These are phyloP conservation scores for Myrmophylax atrothorax DNA, from an alignment of 2,113 vertebrate species.

Conservation along the genomic window DNA sequence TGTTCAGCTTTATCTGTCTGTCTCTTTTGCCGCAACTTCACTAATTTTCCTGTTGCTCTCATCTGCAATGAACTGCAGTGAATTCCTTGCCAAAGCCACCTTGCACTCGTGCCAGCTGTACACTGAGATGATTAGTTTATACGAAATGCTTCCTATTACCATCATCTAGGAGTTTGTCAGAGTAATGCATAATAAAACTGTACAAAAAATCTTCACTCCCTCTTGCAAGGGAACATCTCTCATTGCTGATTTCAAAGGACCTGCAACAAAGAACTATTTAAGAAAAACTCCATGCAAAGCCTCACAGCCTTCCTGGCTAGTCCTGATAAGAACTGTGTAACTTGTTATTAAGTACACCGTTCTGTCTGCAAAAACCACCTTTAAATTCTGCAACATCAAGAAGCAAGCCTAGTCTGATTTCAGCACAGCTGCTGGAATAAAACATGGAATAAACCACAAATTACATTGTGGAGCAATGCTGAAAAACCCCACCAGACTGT, in stretches of 20 bases:
- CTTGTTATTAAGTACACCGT: not conserved
- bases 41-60: not conserved
- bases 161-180: not conserved
- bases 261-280: not conserved
- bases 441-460: not conserved
- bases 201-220: not conserved
- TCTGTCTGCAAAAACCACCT: not conserved
- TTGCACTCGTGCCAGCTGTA: not conserved
- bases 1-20: not conserved
- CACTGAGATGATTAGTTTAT: not conserved
- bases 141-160: rapidly evolving
- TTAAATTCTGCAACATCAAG: not conserved
- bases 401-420: not conserved
- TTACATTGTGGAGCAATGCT: not conserved
- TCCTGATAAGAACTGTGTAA: not conserved
- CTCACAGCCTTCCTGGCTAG: not conserved
- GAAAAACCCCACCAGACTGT: not conserved
- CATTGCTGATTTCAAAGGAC: not conserved
- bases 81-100: not conserved
- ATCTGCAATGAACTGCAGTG: not conserved
- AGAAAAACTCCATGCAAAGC: not conserved
- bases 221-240: not conserved
- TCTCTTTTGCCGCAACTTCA: not conserved
- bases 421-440: not conserved
- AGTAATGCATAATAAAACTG: not conserved